A percentile compares a stretch with the other conserved stretches of the same genome.
Conservation (phyloP, 2,113 vertebrate genomes). For the Campylomormyrus tamandua region DNA sequence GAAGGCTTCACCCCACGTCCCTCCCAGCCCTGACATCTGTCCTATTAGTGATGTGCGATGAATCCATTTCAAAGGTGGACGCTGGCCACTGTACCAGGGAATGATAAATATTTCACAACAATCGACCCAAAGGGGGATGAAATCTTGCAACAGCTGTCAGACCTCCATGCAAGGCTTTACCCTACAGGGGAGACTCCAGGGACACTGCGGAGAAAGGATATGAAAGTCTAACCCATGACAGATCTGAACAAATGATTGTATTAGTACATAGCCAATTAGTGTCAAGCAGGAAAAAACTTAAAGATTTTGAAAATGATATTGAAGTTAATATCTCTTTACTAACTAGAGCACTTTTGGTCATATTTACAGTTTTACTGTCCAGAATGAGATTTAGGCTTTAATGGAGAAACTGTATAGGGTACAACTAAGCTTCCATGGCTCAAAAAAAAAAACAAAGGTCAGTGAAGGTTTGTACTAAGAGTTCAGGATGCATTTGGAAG, state of each 20-base stretch:
- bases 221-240: not conserved
- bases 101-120: slow-evolving; percentile 14
- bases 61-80: slow-evolving; percentile 10
- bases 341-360: not conserved
- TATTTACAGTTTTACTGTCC: not conserved
- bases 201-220: too few relatives aligned
- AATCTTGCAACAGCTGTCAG: not conserved
- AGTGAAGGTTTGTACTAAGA: not conserved
- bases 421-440: not conserved
- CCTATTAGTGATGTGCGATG: slow-evolving; percentile 12
- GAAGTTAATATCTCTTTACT: not conserved
- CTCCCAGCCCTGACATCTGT: slow-evolving; percentile 14
- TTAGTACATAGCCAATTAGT: not conserved
- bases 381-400: not conserved
- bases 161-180: not conserved
- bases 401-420: not conserved
- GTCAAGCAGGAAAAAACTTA: not conserved
- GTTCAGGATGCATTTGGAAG: not conserved
- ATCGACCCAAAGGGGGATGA: slow-evolving; percentile 7
- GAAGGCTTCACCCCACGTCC: not conserved
- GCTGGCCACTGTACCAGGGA: not conserved
- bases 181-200: not conserved
- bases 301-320: not conserved
- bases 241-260: not conserved
- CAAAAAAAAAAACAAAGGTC: not conserved